Conservation (phyloP, 2,888 invertebrate species). For the Mamestra brassicae region DNA sequence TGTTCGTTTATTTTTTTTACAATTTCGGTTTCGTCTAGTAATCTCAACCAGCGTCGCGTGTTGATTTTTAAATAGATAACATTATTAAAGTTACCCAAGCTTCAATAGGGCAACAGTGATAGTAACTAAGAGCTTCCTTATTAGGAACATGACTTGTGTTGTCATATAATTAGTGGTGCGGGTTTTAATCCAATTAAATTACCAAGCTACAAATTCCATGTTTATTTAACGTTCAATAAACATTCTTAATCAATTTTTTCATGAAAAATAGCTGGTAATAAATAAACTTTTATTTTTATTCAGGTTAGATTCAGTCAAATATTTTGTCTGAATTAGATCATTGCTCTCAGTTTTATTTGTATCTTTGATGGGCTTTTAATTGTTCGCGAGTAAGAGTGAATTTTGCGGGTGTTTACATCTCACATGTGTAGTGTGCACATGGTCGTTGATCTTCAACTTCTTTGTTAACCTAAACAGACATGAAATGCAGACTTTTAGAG, state of each 20-base stretch:
- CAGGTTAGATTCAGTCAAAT: background rate
- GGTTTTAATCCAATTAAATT: slow-evolving; percentile 82
- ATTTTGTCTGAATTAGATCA: slow-evolving; percentile 42
- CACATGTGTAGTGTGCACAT: slow-evolving; percentile 69
- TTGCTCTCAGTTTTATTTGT: slow-evolving; percentile 49
- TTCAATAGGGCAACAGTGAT: slow-evolving; percentile 61
- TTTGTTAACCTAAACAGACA: slow-evolving; percentile 53
- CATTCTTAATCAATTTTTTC: slow-evolving; percentile 54
- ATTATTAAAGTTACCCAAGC: slow-evolving; percentile 55
- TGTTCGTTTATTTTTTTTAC: background rate
- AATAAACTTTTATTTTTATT: background rate
- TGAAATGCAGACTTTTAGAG: slow-evolving; percentile 55
- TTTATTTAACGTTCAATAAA: slow-evolving; percentile 69
- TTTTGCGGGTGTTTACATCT: slow-evolving; percentile 77
- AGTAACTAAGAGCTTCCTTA: slow-evolving; percentile 66
- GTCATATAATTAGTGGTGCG: slow-evolving; percentile 79
- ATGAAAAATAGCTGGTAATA: slow-evolving; percentile 24
- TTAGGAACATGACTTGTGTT: slow-evolving; percentile 66
- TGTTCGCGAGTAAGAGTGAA: slow-evolving; percentile 67
- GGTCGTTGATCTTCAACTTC: slow-evolving; percentile 62
- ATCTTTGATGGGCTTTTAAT: slow-evolving; percentile 67
- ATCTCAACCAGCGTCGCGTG: slow-evolving; percentile 1
- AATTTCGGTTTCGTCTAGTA: background rate
- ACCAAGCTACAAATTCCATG: slow-evolving; percentile 70
- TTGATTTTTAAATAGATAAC: slow-evolving; percentile 43